These are phyloP conservation scores for Calliphora vomitoria DNA, from an alignment of 2,888 invertebrate genomes.

Conservation along the genomic window DNA sequence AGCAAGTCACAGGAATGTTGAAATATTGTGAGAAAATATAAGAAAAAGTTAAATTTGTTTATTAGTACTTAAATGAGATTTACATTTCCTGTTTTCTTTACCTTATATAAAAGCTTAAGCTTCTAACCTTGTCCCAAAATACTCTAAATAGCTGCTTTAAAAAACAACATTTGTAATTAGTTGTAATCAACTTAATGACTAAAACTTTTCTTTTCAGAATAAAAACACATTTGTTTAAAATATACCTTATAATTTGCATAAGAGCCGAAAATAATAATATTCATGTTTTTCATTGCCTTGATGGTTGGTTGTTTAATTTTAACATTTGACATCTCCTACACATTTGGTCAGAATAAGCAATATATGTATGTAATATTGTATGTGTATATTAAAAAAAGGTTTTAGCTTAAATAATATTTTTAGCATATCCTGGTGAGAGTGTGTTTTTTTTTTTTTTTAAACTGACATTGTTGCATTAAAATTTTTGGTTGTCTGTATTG, in stretches of 20 bases:
- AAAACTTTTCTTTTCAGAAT: background rate
- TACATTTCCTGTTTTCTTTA: too few species aligned
- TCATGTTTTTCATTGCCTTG: background rate
- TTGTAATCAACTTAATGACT: conserved; percentile 56
- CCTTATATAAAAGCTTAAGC: too few species aligned
- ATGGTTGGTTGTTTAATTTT: conserved; percentile 13
- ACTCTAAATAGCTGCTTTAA: background rate
- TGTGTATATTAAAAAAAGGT: background rate
- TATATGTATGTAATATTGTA: too few species aligned
- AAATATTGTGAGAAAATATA: background rate
- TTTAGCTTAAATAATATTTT: conserved; percentile 33
- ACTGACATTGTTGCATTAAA: conserved; percentile 39
- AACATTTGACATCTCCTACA: conserved; percentile 44
- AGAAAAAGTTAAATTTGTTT: background rate
- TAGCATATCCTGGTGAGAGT: background rate
- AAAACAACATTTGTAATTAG: conserved; percentile 33
- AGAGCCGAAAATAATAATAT: conserved; percentile 5
- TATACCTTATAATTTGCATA: background rate
- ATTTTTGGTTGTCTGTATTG: background rate
- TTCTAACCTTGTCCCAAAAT: background rate
- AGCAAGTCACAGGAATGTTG: too few species aligned
- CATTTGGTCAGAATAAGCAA: conserved; percentile 14
- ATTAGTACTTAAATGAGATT: too few species aligned
- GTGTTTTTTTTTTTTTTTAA: background rate
- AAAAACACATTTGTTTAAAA: background rate